Base-by-base conservation (phyloP, 2,888 invertebrate genomes). In the Stegana nigrithorax region DNA sequence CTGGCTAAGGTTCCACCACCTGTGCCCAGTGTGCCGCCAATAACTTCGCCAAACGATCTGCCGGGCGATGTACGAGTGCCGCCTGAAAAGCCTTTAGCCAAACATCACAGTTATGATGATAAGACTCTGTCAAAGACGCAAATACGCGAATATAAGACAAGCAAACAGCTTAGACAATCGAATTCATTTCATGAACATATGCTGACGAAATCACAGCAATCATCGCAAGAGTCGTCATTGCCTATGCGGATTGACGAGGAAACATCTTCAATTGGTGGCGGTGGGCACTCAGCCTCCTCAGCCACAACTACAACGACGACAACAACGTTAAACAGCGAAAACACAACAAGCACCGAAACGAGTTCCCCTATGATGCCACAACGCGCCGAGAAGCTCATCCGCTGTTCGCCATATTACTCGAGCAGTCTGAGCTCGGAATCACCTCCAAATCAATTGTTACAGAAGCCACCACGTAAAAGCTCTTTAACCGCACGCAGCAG, bases 341-440 rank as follows among this genome's bases (percentile, higher is more conserved):
- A 87, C 50, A 88, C 88, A 67, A 81, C 79, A 27, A 83, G 83
- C 64, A 82, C 84, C 4, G 84, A 83, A 59, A 84, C 83, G 29
- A 84, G 80, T 10, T 85, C 85, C 0, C 84, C 86, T 19, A 81
- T 83, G 75, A 73, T 84, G 80, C 81, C 83, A 29, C 81, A 78
- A 60, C 79, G 85, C 14, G 84, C 86, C 4, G 84, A 88, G 53
- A 89, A 88, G 69, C 83, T 91, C 27, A 88, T 90, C 0, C 90
- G 91, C 79, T 91, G 91, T 77, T 91, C 92, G 1, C 91, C 92
- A 0, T 92, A 92, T 80, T 92, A 92, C 82, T 92, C 92, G 26
- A 92, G 91, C 75, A 92, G 92, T 74, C 85, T 92, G 42, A 92
- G 92, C 79, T 91, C 91, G 0, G 92, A 92, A 73, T 91, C 91